Evolutionary conservation across 2,113 vertebrate species (phyloP).

Genomic region (Mobula hypostoma): DNA sequence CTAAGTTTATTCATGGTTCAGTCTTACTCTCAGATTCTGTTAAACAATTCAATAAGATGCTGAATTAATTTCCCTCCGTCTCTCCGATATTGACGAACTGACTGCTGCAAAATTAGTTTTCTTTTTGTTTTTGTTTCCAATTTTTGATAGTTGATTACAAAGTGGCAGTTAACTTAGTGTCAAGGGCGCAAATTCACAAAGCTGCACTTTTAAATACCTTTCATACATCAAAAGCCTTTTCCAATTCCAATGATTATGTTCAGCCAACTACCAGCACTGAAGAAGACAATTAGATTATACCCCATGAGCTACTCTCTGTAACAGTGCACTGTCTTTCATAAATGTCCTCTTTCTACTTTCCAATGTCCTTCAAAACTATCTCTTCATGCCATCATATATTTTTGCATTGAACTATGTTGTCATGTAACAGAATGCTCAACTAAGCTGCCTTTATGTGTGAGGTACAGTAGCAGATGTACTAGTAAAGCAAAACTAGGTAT

Average conservation of each 20-base stretch:
- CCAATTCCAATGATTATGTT: neutral
- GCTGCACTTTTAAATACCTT: neutral
- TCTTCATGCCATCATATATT: neutral
- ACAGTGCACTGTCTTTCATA: neutral
- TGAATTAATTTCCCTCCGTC: neutral
- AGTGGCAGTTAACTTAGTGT: neutral
- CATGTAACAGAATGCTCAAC: neutral
- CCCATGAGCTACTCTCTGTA: neutral
- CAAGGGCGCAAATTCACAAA: neutral
- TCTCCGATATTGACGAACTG: neutral
- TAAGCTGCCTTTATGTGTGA: neutral
- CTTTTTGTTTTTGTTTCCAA: neutral
- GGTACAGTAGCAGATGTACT: neutral
- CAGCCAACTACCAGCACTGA: neutral
- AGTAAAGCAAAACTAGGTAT: neutral
- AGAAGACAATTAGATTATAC: neutral
- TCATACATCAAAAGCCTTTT: neutral
- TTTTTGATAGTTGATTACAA: neutral
- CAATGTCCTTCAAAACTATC: conserved; percentile 8
- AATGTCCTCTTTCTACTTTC: neutral
- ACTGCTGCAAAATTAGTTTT: neutral
- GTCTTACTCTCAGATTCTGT: neutral
- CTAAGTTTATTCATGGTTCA: neutral
- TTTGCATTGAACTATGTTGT: neutral
- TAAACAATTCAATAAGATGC: neutral